Conservation (phyloP, 2,797 vertebrate genomes). For the Tarsius wallacei region DNA sequence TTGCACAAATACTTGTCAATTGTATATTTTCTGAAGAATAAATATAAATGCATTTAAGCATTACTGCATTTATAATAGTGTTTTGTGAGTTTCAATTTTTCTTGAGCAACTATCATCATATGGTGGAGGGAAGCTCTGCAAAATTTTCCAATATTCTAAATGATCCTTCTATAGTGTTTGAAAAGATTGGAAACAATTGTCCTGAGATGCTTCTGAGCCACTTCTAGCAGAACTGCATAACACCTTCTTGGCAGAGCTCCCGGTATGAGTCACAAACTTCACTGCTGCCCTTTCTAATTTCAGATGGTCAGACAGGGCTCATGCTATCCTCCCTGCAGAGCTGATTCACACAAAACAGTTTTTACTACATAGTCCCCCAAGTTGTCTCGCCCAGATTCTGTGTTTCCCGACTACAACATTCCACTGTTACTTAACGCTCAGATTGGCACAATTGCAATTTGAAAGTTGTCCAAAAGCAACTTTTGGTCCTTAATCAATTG, state of each 20-base stretch:
- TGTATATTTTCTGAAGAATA: slow-evolving; percentile 2
- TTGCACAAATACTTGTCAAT: neutral
- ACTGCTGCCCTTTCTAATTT: neutral
- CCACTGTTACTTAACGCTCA: slow-evolving; percentile 33
- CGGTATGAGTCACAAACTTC: neutral
- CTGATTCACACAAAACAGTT: neutral
- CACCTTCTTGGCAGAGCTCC: neutral
- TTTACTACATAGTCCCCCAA: neutral
- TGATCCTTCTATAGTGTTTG: neutral
- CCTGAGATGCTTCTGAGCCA: neutral
- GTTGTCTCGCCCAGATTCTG: slow-evolving; percentile 7
- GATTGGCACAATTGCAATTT: neutral
- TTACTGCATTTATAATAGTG: neutral
- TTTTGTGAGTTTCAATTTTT: slow-evolving; percentile 59
- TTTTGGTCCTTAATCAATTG: slow-evolving; percentile 43
- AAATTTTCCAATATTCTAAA: slow-evolving; percentile 23
- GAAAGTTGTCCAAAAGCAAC: slow-evolving; percentile 60
- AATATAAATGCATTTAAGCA: neutral
- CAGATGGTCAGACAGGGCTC: neutral
- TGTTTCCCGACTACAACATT: slow-evolving; percentile 33
- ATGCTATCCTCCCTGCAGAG: neutral
- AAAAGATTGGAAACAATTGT: neutral
- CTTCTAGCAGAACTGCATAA: neutral
- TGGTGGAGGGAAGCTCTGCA: neutral
- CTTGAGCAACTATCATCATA: neutral